phyloP scores from a whole-genome alignment of 2,888 invertebrate species.

The Drepanosiphum platanoidis region DNA sequence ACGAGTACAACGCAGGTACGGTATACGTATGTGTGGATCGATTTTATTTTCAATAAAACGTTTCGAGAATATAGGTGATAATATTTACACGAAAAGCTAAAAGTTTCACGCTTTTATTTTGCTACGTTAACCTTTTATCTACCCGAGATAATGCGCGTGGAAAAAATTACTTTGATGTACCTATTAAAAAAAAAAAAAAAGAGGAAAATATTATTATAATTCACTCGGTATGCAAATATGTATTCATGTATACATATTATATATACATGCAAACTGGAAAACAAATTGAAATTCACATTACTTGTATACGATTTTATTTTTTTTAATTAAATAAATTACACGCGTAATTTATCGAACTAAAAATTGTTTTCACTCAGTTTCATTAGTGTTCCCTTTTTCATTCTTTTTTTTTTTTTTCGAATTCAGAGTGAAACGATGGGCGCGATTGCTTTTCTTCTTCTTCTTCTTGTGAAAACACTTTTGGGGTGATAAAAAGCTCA shows the following conservation, averaged over 20 bases:
- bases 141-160: not conserved
- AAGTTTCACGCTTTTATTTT: no score
- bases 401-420: not conserved
- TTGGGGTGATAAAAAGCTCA: not conserved
- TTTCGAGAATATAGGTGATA: not conserved
- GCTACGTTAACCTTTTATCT: not conserved
- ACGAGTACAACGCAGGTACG: no score
- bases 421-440: not conserved
- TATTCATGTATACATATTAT: not conserved
- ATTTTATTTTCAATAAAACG: constrained; percentile 15
- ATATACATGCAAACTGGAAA: not conserved
- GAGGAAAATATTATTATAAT: not conserved
- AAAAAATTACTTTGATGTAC: not conserved
- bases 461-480: no score
- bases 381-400: no score
- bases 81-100: not conserved
- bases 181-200: not conserved
- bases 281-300: not conserved
- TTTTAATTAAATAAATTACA: not conserved
- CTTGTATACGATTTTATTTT: not conserved
- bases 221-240: not conserved
- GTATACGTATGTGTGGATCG: not conserved
- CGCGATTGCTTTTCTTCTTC: not conserved
- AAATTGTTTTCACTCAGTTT: not conserved
- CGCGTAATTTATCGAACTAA: not conserved